Conservation (phyloP, 2,113 vertebrate genomes). For the Pseudolaguvia tuberculata region DNA sequence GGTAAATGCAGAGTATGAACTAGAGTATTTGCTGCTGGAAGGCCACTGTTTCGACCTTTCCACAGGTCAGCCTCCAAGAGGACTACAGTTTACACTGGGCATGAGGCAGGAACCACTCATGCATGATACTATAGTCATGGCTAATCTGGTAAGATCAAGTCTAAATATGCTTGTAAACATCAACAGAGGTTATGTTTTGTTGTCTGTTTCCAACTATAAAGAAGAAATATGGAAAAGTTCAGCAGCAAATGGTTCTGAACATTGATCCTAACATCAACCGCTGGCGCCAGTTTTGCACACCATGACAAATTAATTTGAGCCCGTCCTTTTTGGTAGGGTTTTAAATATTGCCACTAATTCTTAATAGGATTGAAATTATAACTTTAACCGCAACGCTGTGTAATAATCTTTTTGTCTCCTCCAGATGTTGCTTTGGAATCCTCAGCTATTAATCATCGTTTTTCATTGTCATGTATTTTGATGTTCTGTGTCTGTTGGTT, state of each 20-base stretch:
- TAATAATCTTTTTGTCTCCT: too few species aligned
- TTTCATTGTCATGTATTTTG: too few species aligned
- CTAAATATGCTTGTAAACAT: neutral
- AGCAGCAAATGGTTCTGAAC: neutral
- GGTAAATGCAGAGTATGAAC: slow-evolving; percentile 84
- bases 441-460: too few species aligned
- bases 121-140: slow-evolving; percentile 96
- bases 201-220: neutral
- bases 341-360: too few species aligned
- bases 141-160: slow-evolving; percentile 80
- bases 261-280: too few species aligned
- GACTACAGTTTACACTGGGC: slow-evolving; percentile 92
- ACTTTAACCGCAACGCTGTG: too few species aligned
- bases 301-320: too few species aligned
- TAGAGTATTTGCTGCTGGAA: slow-evolving; percentile 89
- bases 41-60: slow-evolving; percentile 89
- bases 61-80: slow-evolving; percentile 81
- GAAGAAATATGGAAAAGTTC: neutral
- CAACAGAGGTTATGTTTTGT: neutral
- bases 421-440: too few species aligned
- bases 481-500: too few species aligned
- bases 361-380: too few species aligned
- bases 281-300: too few species aligned
- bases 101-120: slow-evolving; percentile 75
- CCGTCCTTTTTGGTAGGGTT: too few species aligned